phyloP scores from a whole-genome alignment of 1,140 invertebrate genomes.

The Diorhabda carinulata region DNA sequence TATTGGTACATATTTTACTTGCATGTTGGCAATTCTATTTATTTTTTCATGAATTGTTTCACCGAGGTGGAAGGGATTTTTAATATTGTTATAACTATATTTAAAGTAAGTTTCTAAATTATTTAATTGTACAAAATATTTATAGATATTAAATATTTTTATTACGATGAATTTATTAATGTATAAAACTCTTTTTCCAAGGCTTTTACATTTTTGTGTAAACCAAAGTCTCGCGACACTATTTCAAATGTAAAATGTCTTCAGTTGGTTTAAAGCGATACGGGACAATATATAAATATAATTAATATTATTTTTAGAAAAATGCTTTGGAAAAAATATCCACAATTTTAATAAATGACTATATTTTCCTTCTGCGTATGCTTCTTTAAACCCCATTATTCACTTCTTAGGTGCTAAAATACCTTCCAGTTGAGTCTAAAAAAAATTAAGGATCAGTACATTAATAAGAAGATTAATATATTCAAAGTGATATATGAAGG shows the following conservation, averaged over 20 bases:
- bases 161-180: slow-evolving; percentile 18
- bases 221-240: background rate
- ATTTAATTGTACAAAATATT: slow-evolving; percentile 40
- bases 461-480: too few relatives aligned
- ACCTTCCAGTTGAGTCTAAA: slow-evolving; percentile 84
- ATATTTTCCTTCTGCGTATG: slow-evolving; percentile 17
- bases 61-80: slow-evolving; percentile 36
- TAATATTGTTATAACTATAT: slow-evolving; percentile 27
- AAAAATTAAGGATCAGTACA: slow-evolving; percentile 33
- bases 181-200: slow-evolving; percentile 20
- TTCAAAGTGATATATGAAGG: too few relatives aligned
- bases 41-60: slow-evolving; percentile 19
- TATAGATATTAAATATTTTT: slow-evolving; percentile 36
- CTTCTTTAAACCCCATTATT: slow-evolving; percentile 30
- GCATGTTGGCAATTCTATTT: background rate
- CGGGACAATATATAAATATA: slow-evolving; percentile 26
- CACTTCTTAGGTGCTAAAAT: slow-evolving; percentile 89
- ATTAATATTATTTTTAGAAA: slow-evolving; percentile 29
- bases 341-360: slow-evolving; percentile 31
- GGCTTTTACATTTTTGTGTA: slow-evolving; percentile 23
- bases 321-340: slow-evolving; percentile 37
- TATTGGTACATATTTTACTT: too few relatives aligned
- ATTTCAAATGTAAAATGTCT: slow-evolving; percentile 12
- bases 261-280: slow-evolving; percentile 26
- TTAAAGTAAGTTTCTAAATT: slow-evolving; percentile 32